Conservation (phyloP, 2,797 vertebrate species). For the Nannoperca obscura region DNA sequence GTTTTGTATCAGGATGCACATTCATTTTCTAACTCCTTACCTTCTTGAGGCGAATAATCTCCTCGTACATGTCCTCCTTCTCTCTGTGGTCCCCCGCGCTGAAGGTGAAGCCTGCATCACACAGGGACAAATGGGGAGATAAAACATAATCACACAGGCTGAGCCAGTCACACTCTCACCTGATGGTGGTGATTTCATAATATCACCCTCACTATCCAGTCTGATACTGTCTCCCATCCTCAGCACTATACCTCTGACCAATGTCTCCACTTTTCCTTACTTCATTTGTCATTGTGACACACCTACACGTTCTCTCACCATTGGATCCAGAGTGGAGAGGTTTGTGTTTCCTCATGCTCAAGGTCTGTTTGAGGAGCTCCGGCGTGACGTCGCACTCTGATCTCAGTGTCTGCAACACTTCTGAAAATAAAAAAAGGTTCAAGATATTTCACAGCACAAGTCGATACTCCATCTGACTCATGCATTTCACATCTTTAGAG, state of each 20-base stretch:
- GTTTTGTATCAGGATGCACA: neutral
- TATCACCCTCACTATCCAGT: neutral
- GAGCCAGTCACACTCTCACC: neutral
- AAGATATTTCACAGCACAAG: neutral
- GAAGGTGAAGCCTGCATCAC: constrained; percentile 84
- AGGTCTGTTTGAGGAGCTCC: constrained; percentile 87
- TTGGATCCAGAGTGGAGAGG: constrained; percentile 83
- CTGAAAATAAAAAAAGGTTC: constrained; percentile 53
- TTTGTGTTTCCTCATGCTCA: constrained; percentile 86
- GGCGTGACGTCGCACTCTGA: constrained; percentile 80
- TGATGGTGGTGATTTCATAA: neutral
- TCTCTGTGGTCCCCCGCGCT: constrained; percentile 87
- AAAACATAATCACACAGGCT: neutral
- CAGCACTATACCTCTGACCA: neutral
- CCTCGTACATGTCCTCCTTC: constrained; percentile 95
- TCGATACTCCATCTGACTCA: neutral
- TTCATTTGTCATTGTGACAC: constrained; percentile 4
- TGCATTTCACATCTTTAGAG: neutral
- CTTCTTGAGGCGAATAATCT: constrained; percentile 95
- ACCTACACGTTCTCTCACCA: constrained; percentile 73
- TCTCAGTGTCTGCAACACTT: constrained; percentile 76
- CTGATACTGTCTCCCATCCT: neutral
- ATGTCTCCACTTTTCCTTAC: neutral
- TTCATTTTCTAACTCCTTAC: constrained; percentile 68
- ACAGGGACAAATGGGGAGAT: neutral